Percentiles rank a stretch among this genome's conserved stretches.
These are phyloP conservation scores for Ardeotis arabs DNA, from an alignment of 2,113 vertebrate genomes.

Conservation along the genomic window DNA sequence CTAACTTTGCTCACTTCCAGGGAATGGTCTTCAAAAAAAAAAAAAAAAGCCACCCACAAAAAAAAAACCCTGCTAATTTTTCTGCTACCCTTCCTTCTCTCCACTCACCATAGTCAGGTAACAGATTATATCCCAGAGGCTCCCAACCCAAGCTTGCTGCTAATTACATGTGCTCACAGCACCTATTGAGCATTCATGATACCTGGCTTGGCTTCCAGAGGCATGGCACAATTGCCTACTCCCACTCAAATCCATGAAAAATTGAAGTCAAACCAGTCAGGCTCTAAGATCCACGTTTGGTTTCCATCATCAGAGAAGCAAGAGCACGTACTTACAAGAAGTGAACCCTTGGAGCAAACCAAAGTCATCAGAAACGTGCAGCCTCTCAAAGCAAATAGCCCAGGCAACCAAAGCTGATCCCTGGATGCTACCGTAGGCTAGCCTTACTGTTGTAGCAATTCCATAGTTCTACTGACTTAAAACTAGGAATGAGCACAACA, in stretches of 20 bases:
- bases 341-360: not conserved
- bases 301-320: not conserved
- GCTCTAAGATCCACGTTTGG: not conserved
- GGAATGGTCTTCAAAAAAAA: not conserved
- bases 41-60: not conserved
- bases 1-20: not conserved
- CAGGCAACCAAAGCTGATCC: not conserved
- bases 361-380: not conserved
- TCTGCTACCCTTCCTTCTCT: not conserved
- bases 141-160: not conserved
- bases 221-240: conserved; percentile 40
- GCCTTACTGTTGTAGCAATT: not conserved
- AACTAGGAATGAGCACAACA: not conserved
- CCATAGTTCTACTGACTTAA: not conserved
- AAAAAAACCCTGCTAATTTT: not conserved
- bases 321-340: not conserved
- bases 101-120: not conserved
- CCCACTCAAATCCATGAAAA: conserved; percentile 52
- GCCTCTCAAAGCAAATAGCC: not conserved
- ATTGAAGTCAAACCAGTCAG: conserved; percentile 57
- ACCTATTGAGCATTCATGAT: not conserved
- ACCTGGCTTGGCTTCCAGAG: conserved; percentile 1
- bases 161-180: conserved; percentile 4
- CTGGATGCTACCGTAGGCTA: not conserved
- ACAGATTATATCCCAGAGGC: not conserved